These are phyloP conservation scores for Planococcus citri DNA, from an alignment of 1,140 invertebrate genomes.

Conservation along the genomic window DNA sequence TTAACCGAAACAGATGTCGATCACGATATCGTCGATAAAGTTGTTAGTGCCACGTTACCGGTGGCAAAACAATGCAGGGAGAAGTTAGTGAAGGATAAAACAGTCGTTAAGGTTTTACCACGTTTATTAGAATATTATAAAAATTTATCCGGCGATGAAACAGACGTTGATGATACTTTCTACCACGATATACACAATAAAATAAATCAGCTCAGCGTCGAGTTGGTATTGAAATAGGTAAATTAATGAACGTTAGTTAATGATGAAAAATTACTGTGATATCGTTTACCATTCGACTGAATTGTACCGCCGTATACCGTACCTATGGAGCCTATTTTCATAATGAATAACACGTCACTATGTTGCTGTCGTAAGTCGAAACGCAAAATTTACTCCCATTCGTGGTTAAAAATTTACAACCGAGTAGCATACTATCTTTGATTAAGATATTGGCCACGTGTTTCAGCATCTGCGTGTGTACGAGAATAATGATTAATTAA, in stretches of 20 bases:
- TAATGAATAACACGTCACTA: conserved; percentile 29
- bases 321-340: no score
- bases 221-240: not conserved
- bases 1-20: conserved; percentile 29
- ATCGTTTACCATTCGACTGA: not conserved
- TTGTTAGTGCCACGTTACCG: conserved; percentile 23
- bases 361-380: conserved; percentile 30
- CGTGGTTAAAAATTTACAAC: conserved; percentile 30
- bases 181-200: not conserved
- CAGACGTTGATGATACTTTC: not conserved
- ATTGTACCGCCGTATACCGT: no score
- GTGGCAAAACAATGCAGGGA: conserved; percentile 9
- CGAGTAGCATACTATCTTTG: conserved; percentile 30
- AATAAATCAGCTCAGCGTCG: not conserved
- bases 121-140: conserved; percentile 5
- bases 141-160: not conserved
- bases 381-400: conserved; percentile 31
- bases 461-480: conserved; percentile 17
- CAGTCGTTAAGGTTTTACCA: not conserved
- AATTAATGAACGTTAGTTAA: not conserved
- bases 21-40: conserved; percentile 25
- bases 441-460: not conserved
- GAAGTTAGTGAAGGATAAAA: conserved; percentile 2
- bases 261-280: no score
- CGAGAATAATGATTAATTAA: not conserved